Base-by-base conservation (phyloP, 2,888 invertebrate genomes). In the Hemithea aestivaria region DNA sequence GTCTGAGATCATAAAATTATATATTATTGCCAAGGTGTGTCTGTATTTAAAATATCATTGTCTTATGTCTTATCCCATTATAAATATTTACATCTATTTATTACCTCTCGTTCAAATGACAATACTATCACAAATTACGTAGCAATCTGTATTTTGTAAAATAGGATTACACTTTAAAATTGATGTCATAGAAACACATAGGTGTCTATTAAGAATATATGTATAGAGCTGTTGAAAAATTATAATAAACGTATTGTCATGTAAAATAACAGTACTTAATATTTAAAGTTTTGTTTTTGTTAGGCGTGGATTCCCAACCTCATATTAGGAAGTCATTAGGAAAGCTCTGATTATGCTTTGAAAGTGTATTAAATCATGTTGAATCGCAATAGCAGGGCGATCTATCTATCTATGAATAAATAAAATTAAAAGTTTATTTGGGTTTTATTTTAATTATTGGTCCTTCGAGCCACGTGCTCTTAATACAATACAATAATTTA, bases 341-440 rank as follows among this genome's bases (percentile, higher is more conserved):
- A 39, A 35, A 23, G 27, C 40, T 16, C 42, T 47, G 41, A 38
- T 40, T 59, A 69, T 54, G 78, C 77, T 79, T 79, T 66, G 53
- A 62, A 68, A 61, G 55, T 73, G 68, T 72, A 71, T 56, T 62
- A 64, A 73, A 73, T 71, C 74, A 76, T 79, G 80, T 80, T 80
- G 60, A 63, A 61, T 70, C 73, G 73, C 73, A 61, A 69, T 73
- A 76, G 73, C 66, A 65, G 70, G 68, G 69, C 65, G 53, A 57
- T 58, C 61, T 58, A 50, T 62, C 60, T 66, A 60, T 72, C 60
- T 69, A 73, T 72, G 62, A 64, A 68, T 60, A 74, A 76, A 74
- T 66, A 68, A 72, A 64, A 52, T 56, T 66, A 56, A 71, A 73
- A 68, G 62, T 70, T 69, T 40, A 10, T 11, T 34, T 10, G 7